phyloP scores from a whole-genome alignment of 2,888 invertebrate genomes.

The Trachelus tabidus region DNA sequence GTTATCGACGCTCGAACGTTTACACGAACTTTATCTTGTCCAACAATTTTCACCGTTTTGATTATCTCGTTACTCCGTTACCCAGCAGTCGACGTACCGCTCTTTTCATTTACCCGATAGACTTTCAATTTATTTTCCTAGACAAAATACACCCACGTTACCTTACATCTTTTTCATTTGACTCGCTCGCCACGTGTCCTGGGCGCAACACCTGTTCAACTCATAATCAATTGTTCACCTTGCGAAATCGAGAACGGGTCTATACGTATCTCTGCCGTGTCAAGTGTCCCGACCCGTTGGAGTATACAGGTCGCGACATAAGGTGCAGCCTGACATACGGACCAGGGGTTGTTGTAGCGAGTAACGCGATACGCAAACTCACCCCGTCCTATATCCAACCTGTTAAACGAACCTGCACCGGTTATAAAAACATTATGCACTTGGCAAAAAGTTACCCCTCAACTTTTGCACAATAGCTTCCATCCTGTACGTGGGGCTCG shows the following conservation, averaged over 20 bases:
- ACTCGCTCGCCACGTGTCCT: background rate
- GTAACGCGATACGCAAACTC: background rate
- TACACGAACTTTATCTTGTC: background rate
- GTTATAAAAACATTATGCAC: slow-evolving; percentile 23
- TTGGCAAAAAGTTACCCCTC: slow-evolving; percentile 27
- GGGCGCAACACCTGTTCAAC: background rate
- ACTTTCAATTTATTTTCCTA: background rate
- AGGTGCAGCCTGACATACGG: background rate
- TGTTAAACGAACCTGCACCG: background rate
- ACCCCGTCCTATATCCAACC: background rate
- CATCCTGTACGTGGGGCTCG: slow-evolving; percentile 31
- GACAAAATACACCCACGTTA: background rate
- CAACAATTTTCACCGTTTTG: background rate
- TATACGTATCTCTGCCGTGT: background rate
- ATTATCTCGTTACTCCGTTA: background rate
- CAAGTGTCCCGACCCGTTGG: background rate
- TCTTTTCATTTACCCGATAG: background rate
- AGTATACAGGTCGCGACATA: background rate
- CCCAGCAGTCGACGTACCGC: no score
- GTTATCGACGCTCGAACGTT: background rate
- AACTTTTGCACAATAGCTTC: slow-evolving; percentile 20
- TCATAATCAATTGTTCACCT: background rate
- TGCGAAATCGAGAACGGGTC: background rate
- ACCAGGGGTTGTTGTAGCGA: background rate
- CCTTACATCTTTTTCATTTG: background rate